Percentiles rank a stretch among this genome's conserved stretches.
Evolutionary conservation across 2,113 vertebrate genomes (phyloP).

Genomic region (Rhadina sibilatrix): DNA sequence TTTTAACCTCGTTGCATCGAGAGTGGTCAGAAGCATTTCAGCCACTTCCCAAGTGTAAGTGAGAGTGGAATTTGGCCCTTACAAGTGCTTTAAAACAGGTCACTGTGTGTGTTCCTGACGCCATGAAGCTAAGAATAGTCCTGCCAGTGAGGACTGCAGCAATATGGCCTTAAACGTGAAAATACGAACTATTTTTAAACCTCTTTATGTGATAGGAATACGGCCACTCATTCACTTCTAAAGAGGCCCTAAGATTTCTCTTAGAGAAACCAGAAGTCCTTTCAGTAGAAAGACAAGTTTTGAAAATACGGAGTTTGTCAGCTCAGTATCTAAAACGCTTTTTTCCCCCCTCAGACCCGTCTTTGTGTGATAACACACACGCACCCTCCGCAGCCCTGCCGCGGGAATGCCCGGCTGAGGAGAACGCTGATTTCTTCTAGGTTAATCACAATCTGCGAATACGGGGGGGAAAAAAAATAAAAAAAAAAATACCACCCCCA

Average conservation of each 20-base stretch:
- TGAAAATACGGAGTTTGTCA: not conserved
- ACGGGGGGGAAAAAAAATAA: not conserved
- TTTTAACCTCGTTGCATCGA: not conserved
- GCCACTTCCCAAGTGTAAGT: not conserved
- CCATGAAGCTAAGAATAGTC: not conserved
- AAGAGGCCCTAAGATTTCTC: not conserved
- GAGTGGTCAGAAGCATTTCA: not conserved
- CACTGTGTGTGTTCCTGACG: not conserved
- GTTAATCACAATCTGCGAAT: not conserved
- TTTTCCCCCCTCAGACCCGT: fast-evolving
- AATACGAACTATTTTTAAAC: not conserved
- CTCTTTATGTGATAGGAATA: not conserved
- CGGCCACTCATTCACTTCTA: not conserved
- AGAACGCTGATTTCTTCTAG: not conserved
- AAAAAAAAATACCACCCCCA: not conserved
- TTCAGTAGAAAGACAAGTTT: not conserved
- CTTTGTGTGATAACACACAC: not conserved
- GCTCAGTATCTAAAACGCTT: not conserved
- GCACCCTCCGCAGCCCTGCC: not conserved
- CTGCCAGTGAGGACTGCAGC: not conserved
- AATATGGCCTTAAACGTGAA: not conserved
- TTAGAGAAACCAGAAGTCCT: not conserved
- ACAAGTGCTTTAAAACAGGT: not conserved
- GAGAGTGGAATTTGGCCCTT: not conserved
- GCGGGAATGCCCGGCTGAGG: not conserved